Evolutionary conservation across 2,888 invertebrate species (phyloP).

Genomic region (Tenthredo notha): DNA sequence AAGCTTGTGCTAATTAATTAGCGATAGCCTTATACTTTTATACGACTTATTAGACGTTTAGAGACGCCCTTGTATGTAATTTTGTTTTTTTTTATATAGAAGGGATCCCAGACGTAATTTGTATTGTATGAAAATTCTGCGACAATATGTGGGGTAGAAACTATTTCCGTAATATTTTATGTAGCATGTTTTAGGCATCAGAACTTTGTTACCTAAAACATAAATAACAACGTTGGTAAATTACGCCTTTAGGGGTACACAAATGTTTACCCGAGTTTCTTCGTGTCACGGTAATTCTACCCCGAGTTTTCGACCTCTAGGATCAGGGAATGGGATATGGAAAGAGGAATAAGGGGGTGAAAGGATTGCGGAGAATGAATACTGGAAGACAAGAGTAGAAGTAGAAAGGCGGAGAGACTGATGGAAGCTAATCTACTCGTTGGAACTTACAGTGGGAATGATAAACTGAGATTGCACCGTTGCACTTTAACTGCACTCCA

Average conservation of each 20-base stretch:
- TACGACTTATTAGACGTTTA: slow-evolving; percentile 39
- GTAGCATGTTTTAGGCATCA: slow-evolving; percentile 65
- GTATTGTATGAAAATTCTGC: slow-evolving; percentile 6
- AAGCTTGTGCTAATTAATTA: not conserved
- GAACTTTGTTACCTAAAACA: slow-evolving; percentile 61
- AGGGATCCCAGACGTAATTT: not conserved
- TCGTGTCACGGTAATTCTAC: slow-evolving; percentile 38
- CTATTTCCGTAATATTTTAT: slow-evolving; percentile 63
- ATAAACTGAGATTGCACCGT: slow-evolving; percentile 51
- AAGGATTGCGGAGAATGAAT: not conserved
- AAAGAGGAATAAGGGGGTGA: not conserved
- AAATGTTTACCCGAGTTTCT: slow-evolving; percentile 32
- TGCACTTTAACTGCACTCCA: slow-evolving; percentile 43
- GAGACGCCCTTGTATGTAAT: slow-evolving; percentile 4
- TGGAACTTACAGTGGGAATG: slow-evolving; percentile 48
- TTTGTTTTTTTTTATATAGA: not conserved
- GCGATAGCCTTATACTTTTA: not conserved
- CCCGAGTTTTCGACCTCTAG: slow-evolving; percentile 36
- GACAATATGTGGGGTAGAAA: not conserved
- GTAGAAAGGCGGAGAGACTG: slow-evolving; percentile 38
- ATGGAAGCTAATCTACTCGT: slow-evolving; percentile 53
- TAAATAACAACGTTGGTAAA: slow-evolving; percentile 64
- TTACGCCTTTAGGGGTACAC: not conserved
- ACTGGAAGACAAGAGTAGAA: slow-evolving; percentile 20
- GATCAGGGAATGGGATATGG: not conserved